phyloP scores from a whole-genome alignment of 2,888 invertebrate genomes.

The Torymus tubicola region DNA sequence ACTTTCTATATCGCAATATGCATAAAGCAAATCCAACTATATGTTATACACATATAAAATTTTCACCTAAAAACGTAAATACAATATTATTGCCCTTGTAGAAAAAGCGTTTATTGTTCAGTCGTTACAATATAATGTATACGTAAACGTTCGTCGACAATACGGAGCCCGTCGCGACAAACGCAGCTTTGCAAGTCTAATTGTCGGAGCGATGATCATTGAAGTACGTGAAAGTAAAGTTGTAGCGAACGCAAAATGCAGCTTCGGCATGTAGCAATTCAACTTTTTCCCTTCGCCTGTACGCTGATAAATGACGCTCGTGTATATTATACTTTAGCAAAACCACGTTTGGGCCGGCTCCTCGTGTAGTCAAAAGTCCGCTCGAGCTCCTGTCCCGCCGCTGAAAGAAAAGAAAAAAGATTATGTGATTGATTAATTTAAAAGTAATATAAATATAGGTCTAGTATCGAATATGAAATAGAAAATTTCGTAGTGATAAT shows the following conservation, averaged over 20 bases:
- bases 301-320: no score
- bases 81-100: conserved; percentile 23
- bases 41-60: not conserved
- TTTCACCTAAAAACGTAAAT: conserved; percentile 10
- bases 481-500: no score
- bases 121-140: conserved; percentile 24
- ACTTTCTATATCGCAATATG: no score
- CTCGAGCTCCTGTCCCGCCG: conserved; percentile 65
- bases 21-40: no score
- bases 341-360: conserved; percentile 78
- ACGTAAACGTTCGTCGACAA: conserved; percentile 10
- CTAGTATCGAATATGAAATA: no score
- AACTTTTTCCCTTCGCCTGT: not conserved
- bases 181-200: conserved; percentile 61
- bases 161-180: conserved; percentile 69
- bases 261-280: conserved; percentile 6
- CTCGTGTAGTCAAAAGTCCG: conserved; percentile 79
- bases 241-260: conserved; percentile 32
- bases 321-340: conserved; percentile 72
- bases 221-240: conserved; percentile 32
- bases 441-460: no score
- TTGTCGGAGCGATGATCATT: conserved; percentile 27
- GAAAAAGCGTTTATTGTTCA: conserved; percentile 43
- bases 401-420: conserved; percentile 59
- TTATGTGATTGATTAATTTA: no score